phyloP scores from a whole-genome alignment of 2,888 invertebrate species.

The Synergus laeviventris region DNA sequence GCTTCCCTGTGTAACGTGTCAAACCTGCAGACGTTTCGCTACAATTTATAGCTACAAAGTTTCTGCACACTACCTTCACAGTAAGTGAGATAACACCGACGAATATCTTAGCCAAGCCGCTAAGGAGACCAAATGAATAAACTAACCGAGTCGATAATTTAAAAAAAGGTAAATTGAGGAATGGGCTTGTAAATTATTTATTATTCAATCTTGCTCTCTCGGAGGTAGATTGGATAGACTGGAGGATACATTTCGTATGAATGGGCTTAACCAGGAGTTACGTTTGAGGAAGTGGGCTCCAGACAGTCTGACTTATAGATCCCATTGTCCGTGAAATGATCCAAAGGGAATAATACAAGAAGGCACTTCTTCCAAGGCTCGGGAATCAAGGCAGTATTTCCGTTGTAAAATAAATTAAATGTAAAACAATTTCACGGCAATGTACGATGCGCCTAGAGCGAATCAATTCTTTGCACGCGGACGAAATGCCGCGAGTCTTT shows the following conservation, averaged over 20 bases:
- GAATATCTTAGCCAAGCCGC: slow-evolving; percentile 17
- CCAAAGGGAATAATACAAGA: slow-evolving; percentile 13
- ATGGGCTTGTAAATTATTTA: background rate
- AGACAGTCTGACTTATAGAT: slow-evolving; percentile 11
- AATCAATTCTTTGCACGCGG: slow-evolving; percentile 4
- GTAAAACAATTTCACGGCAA: slow-evolving; percentile 22
- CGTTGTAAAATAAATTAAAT: slow-evolving; percentile 8
- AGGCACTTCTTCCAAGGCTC: background rate
- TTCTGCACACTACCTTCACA: slow-evolving; percentile 57
- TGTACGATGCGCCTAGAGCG: slow-evolving; percentile 7
- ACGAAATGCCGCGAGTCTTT: slow-evolving; percentile 29
- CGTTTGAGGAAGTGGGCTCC: background rate
- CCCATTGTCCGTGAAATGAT: slow-evolving; percentile 18
- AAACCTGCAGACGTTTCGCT: slow-evolving; percentile 60
- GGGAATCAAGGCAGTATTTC: background rate
- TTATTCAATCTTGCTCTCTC: background rate
- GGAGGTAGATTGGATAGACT: slow-evolving; percentile 8
- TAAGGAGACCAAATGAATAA: background rate
- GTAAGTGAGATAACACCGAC: slow-evolving; percentile 59
- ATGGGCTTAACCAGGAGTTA: slow-evolving; percentile 13
- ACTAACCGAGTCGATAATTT: no score
- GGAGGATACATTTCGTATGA: background rate
- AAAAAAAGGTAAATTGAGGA: no score
- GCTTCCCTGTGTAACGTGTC: slow-evolving; percentile 54
- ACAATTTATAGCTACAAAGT: slow-evolving; percentile 64